Percentiles rank a stretch among this genome's conserved stretches.
Evolutionary conservation across 2,113 vertebrate genomes (phyloP).

Genomic region (Erinaceus europaeus): DNA sequence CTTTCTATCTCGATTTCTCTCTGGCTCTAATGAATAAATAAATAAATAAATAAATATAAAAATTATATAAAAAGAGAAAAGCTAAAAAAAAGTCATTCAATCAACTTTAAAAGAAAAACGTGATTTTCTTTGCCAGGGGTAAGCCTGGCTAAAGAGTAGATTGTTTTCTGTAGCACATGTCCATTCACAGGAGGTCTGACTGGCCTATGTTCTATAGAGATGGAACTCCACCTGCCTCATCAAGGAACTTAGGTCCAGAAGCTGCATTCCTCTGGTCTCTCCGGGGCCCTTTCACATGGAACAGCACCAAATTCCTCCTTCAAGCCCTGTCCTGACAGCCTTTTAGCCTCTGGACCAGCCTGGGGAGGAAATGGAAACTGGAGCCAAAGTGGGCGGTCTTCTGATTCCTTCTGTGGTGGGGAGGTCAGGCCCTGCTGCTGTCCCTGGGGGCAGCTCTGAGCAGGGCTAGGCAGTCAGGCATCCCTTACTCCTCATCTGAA

Average conservation of each 20-base stretch:
- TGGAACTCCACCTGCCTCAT: neutral
- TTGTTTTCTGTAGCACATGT: neutral
- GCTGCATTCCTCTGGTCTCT: too few relatives aligned
- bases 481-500: neutral
- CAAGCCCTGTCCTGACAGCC: neutral
- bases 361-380: conserved; percentile 29
- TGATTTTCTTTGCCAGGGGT: neutral
- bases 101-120: too few relatives aligned
- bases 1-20: too few relatives aligned
- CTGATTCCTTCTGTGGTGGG: neutral
- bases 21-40: too few relatives aligned
- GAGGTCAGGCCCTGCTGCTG: neutral
- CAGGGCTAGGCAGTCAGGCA: neutral
- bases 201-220: neutral
- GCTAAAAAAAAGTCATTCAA: too few relatives aligned
- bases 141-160: neutral
- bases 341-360: neutral
- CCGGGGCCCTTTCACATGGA: neutral
- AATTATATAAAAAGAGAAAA: too few relatives aligned
- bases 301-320: neutral
- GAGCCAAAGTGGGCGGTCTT: neutral
- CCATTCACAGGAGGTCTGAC: neutral
- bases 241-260: too few relatives aligned
- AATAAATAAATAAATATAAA: too few relatives aligned
- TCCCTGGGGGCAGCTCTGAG: neutral